Conservation (phyloP, 1,140 invertebrate genomes). For the Triops longicaudatus region DNA sequence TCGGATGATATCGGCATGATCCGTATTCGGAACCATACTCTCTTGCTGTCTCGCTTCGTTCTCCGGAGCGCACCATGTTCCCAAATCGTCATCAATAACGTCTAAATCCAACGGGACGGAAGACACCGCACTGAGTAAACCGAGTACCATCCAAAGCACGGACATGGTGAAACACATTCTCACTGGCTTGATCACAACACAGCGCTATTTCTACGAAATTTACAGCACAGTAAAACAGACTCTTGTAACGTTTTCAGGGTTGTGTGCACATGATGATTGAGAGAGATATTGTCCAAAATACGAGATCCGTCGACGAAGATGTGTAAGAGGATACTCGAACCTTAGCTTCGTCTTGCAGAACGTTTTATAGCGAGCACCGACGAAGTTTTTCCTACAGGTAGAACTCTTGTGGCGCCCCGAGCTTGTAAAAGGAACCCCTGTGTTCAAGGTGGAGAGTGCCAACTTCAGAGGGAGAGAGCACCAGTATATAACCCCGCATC, state of each 20-base stretch:
- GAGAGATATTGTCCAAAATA: neutral
- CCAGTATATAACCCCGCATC: slow-evolving; percentile 2
- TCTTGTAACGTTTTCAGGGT: too few species aligned
- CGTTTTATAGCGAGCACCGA: neutral
- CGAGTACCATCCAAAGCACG: neutral
- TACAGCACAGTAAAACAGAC: too few species aligned
- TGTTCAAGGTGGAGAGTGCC: neutral
- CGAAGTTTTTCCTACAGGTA: neutral
- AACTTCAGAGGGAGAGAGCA: neutral
- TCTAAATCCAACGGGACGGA: slow-evolving; percentile 6
- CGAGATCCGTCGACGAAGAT: neutral
- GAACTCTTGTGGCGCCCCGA: neutral
- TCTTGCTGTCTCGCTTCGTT: neutral
- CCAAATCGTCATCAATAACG: slow-evolving; percentile 22
- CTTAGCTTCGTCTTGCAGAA: neutral
- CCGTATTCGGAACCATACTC: neutral
- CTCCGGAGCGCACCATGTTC: slow-evolving; percentile 24
- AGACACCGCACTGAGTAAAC: neutral
- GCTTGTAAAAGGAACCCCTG: neutral
- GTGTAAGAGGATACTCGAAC: neutral
- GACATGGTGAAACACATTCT: neutral
- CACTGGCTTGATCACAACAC: too few species aligned
- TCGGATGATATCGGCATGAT: slow-evolving; percentile 8
- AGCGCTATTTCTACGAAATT: too few species aligned
- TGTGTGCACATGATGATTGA: neutral